Percentiles rank a stretch among this genome's conserved stretches.
Conservation (phyloP, 2,113 vertebrate species). For the Rana temporaria region DNA sequence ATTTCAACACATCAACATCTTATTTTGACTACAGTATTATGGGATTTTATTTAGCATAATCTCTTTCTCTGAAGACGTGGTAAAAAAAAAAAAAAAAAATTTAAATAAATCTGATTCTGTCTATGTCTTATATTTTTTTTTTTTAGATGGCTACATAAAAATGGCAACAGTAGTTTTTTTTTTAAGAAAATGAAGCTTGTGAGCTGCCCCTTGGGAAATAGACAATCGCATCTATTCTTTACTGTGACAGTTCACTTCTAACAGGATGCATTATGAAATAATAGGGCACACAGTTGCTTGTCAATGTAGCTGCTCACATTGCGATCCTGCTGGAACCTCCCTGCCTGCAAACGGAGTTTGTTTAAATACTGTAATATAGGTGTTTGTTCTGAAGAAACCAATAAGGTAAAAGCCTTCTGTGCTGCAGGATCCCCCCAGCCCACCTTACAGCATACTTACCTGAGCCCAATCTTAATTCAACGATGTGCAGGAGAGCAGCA, state of each 20-base stretch:
- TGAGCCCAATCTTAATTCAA: too few relatives aligned
- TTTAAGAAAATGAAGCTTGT: constrained; percentile 36
- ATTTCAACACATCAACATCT: not conserved
- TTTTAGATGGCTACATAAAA: constrained; percentile 14
- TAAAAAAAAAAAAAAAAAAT: too few relatives aligned
- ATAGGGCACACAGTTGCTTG: constrained; percentile 29
- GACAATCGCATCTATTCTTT: constrained; percentile 21
- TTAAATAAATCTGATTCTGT: not conserved
- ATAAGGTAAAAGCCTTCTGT: too few relatives aligned
- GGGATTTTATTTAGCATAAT: not conserved
- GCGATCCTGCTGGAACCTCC: constrained; percentile 8
- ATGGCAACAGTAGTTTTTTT: constrained; percentile 22
- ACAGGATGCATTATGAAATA: constrained; percentile 14
- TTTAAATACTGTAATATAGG: too few relatives aligned
- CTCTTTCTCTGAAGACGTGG: not conserved
- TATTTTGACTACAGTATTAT: not conserved
- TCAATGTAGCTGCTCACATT: constrained; percentile 23
- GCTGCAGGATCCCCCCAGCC: too few relatives aligned
- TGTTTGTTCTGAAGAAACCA: too few relatives aligned
- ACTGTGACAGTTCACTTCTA: constrained; percentile 30
- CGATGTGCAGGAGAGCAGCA: too few relatives aligned
- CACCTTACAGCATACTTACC: too few relatives aligned
- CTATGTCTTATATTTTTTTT: not conserved
- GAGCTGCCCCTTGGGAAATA: constrained; percentile 35
- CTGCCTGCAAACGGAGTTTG: not conserved